A percentile compares a stretch with the other conserved stretches of the same genome.
phyloP scores from a whole-genome alignment of 2,888 invertebrate species.

The Gastrophysa polygoni region DNA sequence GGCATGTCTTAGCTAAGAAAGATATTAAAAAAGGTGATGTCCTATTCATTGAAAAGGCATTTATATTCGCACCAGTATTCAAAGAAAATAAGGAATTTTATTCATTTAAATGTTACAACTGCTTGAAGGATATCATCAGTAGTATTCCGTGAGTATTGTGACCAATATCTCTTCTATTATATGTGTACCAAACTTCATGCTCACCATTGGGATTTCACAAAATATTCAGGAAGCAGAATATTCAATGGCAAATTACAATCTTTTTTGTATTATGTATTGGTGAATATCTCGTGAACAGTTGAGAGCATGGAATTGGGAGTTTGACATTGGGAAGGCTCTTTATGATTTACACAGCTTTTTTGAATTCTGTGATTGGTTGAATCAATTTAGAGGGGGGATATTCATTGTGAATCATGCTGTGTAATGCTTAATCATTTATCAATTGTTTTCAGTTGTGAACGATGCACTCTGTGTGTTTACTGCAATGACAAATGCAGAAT shows the following conservation, averaged over 20 bases:
- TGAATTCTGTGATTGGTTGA: too few species aligned
- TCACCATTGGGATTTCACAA: too few species aligned
- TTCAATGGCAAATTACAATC: too few species aligned
- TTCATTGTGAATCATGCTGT: too few species aligned
- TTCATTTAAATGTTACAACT: constrained; percentile 71
- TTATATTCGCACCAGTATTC: constrained; percentile 74
- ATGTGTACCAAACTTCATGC: background rate
- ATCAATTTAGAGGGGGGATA: too few species aligned
- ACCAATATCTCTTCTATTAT: constrained; percentile 1
- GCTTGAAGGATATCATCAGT: constrained; percentile 66
- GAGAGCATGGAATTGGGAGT: too few species aligned
- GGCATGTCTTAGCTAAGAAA: constrained; percentile 68
- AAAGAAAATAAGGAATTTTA: constrained; percentile 61
- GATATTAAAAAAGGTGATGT: constrained; percentile 70
- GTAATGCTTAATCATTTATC: too few species aligned
- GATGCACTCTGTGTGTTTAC: constrained; percentile 71
- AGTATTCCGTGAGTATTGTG: constrained; percentile 67
- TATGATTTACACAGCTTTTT: too few species aligned
- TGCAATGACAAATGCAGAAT: constrained; percentile 70
- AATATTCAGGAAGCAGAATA: too few species aligned
- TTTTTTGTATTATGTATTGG: too few species aligned
- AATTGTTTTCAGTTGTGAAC: constrained; percentile 69
- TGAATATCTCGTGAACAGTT: too few species aligned
- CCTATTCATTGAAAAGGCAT: constrained; percentile 81
- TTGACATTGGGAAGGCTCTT: too few species aligned